Percentiles rank a stretch among this genome's conserved stretches.
Conservation (phyloP, 2,797 vertebrate species). For the Lithobates sylvaticus region DNA sequence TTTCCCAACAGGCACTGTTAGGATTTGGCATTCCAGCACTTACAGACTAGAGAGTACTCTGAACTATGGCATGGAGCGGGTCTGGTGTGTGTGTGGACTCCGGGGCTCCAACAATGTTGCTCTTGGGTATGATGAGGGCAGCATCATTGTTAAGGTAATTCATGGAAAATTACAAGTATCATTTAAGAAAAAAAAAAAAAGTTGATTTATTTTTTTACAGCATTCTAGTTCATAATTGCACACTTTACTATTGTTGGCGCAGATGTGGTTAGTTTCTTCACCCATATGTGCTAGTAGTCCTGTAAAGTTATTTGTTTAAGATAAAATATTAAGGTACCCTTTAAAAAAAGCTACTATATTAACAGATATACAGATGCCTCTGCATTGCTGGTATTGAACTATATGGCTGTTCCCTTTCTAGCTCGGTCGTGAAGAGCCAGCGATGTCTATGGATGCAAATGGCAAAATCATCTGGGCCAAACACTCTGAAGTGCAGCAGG, state of each 20-base stretch:
- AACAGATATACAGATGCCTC: not conserved
- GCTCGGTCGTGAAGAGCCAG: constrained; percentile 96
- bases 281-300: not conserved
- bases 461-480: constrained; percentile 99
- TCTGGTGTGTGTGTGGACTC: constrained; percentile 95
- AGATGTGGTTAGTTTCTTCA: too few species aligned
- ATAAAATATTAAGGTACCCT: not conserved
- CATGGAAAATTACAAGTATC: not conserved
- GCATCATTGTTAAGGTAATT: constrained; percentile 96
- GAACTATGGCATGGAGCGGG: constrained; percentile 97
- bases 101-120: constrained; percentile 97
- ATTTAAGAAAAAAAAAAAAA: too few species aligned
- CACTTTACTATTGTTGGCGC: too few species aligned
- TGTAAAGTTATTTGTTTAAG: not conserved
- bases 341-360: not conserved
- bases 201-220: too few species aligned
- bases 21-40: constrained; percentile 98
- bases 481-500: constrained; percentile 96
- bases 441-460: constrained; percentile 98
- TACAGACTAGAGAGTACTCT: constrained; percentile 96
- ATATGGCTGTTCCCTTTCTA: constrained; percentile 63
- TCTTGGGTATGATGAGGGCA: constrained; percentile 95
- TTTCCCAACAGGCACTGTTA: constrained; percentile 85
- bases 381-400: not conserved
- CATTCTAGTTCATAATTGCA: too few species aligned